Base-by-base conservation (phyloP, 2,888 invertebrate species). In the Clusia tigrina region DNA sequence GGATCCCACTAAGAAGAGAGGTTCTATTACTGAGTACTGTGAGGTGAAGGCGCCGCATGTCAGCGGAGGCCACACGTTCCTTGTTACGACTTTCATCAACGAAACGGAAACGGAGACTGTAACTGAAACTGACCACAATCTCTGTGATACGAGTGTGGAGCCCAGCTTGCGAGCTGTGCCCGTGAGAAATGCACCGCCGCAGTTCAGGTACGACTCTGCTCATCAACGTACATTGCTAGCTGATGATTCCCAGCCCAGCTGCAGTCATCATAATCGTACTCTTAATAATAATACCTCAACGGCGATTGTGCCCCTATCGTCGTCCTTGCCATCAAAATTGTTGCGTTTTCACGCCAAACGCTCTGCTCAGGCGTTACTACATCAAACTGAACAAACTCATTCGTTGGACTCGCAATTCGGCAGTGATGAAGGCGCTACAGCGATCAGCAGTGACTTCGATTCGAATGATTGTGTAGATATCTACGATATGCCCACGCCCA, bases 311-410 rank as follows among this genome's bases (percentile, higher is more conserved):
- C 81, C 81, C 0, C 54, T 81, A n/a, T 82, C 82, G 37, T 77
- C 82, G 1, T 82, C 83, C 37, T 64, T 81, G 63, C 81, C 81
- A 17, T 82, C 79, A 9, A 81, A 80, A 62, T 69, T 83, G 54
- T 65, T 83, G 51, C 77, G 82, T 2, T 67, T 79, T 46, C 83
- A 81, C 58, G 78, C 80, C 48, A 76, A 74, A 48, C 78, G 77
- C 2, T 80, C 81, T 1, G 78, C 81, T 0, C 75, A 80, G 52
- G 74, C 80, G 2, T 67, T 79, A 62, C 62, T 78, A 26, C 76
- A 74, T 25, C 77, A 76, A 51, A 60, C 76, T 61, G 76, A 72
- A 2, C 67, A 68, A 55, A 54, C 63, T 23, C 68, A 70, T 46
- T 69, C 70, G 1, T 24, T 78, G 51, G 81, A 81, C 59, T 79